These are phyloP conservation scores for Amphipyra berbera DNA, from an alignment of 2,888 invertebrate genomes.

Conservation along the genomic window DNA sequence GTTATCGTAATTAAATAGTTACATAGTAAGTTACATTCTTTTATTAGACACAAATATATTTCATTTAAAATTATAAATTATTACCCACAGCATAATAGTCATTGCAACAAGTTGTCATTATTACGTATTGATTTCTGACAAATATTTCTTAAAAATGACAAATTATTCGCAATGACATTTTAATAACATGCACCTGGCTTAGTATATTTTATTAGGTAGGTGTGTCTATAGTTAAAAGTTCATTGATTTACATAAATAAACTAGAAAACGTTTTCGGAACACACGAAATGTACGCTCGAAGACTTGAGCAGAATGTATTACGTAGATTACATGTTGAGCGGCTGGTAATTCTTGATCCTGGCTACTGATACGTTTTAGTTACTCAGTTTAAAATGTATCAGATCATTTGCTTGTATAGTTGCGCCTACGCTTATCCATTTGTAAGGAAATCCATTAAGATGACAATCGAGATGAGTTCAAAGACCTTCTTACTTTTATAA, in stretches of 20 bases:
- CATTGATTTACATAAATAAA: slow-evolving; percentile 16
- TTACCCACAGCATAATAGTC: slow-evolving; percentile 72
- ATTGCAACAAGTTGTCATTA: slow-evolving; percentile 87
- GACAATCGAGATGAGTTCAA: slow-evolving; percentile 71
- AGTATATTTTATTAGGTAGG: slow-evolving; percentile 42
- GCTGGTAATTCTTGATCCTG: slow-evolving; percentile 57
- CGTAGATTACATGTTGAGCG: slow-evolving; percentile 9
- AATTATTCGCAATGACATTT: slow-evolving; percentile 83
- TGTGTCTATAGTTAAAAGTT: slow-evolving; percentile 14
- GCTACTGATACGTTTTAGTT: slow-evolving; percentile 53
- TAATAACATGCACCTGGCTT: slow-evolving; percentile 67
- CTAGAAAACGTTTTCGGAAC: background rate
- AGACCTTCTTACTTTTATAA: slow-evolving; percentile 62
- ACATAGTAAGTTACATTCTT: slow-evolving; percentile 34
- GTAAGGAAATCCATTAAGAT: slow-evolving; percentile 64
- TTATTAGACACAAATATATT: slow-evolving; percentile 38
- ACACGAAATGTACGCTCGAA: background rate
- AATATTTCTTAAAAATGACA: slow-evolving; percentile 72
- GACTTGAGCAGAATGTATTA: slow-evolving; percentile 12
- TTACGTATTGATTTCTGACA: slow-evolving; percentile 27
- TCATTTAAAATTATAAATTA: slow-evolving; percentile 61
- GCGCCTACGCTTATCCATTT: slow-evolving; percentile 70
- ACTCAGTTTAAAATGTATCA: slow-evolving; percentile 49
- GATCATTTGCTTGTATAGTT: slow-evolving; percentile 49
- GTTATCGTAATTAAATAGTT: slow-evolving; percentile 49